These are phyloP conservation scores for Henricia sp. DNA, from an alignment of 53 echinoderm and acorn worm species.

Conservation along the genomic window DNA sequence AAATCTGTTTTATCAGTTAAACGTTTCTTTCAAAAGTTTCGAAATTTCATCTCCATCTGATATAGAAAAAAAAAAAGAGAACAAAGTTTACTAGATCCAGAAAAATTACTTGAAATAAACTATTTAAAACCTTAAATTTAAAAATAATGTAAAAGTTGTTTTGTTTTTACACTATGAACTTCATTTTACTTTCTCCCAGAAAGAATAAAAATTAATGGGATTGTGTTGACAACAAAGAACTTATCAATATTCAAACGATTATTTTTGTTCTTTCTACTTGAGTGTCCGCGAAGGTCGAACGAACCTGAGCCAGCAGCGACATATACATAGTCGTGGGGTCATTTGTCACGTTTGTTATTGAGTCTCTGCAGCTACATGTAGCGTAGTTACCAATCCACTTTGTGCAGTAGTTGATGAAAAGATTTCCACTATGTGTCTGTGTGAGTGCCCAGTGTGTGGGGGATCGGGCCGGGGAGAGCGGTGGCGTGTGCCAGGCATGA, in stretches of 20 bases:
- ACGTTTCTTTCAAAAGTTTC: too few species aligned
- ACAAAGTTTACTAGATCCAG: background rate
- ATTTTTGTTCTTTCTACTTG: too few species aligned
- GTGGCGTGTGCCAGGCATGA: conserved; percentile 54
- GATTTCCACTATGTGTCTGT: conserved; percentile 8
- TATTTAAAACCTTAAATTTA: background rate
- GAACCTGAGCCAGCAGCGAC: background rate
- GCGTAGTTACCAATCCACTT: conserved; percentile 1
- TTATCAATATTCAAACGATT: too few species aligned
- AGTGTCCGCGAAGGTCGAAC: too few species aligned
- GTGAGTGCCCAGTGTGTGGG: background rate
- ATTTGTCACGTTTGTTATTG: background rate
- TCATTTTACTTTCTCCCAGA: too few species aligned
- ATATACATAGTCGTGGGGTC: background rate
- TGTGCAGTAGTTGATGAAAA: conserved; percentile 26
- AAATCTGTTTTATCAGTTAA: too few species aligned
- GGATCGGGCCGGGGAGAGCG: background rate
- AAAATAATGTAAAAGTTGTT: too few species aligned
- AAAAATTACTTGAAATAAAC: background rate
- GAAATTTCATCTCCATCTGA: too few species aligned
- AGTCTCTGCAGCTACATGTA: too few species aligned
- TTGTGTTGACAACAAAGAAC: too few species aligned
- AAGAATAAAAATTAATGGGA: too few species aligned
- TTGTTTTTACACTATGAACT: too few species aligned
- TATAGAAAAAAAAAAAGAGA: background rate